Conservation (phyloP, 2,888 invertebrate genomes). For the Melanargia galathea region DNA sequence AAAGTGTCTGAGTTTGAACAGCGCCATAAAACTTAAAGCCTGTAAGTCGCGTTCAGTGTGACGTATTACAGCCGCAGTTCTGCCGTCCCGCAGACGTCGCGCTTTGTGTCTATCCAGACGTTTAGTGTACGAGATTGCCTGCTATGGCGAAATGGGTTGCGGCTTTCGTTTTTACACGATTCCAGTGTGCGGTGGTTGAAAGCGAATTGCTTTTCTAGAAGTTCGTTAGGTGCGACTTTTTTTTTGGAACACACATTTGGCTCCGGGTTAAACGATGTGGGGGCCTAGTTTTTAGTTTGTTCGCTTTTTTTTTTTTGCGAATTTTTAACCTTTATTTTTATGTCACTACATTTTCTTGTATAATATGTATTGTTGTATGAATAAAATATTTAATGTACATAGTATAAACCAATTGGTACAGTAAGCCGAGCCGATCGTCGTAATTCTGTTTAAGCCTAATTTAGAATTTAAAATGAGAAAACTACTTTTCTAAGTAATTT, state of each 20-base stretch:
- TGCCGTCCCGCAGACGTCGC: not conserved
- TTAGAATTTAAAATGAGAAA: too few relatives aligned
- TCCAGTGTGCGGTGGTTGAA: conserved; percentile 33
- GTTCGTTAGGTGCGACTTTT: conserved; percentile 18
- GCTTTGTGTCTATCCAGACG: not conserved
- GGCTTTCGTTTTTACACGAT: conserved; percentile 42
- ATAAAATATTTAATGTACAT: too few relatives aligned
- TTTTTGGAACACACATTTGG: conserved; percentile 3
- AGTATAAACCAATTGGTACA: too few relatives aligned
- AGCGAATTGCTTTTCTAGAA: conserved; percentile 35
- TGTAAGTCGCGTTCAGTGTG: too few relatives aligned
- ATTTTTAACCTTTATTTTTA: not conserved
- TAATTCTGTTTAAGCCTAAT: too few relatives aligned
- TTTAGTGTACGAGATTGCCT: conserved; percentile 47
- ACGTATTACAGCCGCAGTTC: too few relatives aligned
- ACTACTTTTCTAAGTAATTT: too few relatives aligned
- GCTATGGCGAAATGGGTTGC: conserved; percentile 44
- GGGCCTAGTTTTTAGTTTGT: not conserved
- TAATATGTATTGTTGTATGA: not conserved
- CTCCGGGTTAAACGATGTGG: conserved; percentile 4
- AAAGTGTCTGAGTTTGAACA: too few relatives aligned
- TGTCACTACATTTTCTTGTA: not conserved
- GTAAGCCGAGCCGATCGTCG: too few relatives aligned
- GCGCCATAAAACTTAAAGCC: too few relatives aligned
- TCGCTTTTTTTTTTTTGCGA: too few relatives aligned